phyloP scores from a whole-genome alignment of 2,888 invertebrate genomes.

The Harpagoxenus sublaevis region DNA sequence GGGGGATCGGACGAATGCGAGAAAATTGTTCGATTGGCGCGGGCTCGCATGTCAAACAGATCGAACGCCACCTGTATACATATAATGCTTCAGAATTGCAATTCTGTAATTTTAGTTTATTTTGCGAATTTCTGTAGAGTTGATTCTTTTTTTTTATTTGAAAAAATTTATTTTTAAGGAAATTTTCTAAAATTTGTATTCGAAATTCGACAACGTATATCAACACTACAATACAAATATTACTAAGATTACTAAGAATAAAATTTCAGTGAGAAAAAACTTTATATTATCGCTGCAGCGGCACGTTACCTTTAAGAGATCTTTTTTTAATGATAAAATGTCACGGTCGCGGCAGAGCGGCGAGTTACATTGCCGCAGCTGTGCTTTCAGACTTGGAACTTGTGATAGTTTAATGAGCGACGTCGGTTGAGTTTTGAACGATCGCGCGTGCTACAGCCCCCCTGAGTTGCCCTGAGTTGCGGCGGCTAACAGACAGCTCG shows the following conservation, averaged over 20 bases:
- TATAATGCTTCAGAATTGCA: not conserved
- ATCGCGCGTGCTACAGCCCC: slow-evolving; percentile 64
- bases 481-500: slow-evolving; percentile 62
- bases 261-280: not conserved
- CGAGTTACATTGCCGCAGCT: slow-evolving; percentile 71
- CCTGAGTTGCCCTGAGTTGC: slow-evolving; percentile 38
- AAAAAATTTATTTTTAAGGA: not conserved
- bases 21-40: slow-evolving; percentile 29
- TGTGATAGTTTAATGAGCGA: slow-evolving; percentile 76
- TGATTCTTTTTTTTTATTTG: not conserved
- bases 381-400: slow-evolving; percentile 71
- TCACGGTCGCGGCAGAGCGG: slow-evolving; percentile 50
- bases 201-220: not conserved
- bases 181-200: not conserved
- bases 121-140: not conserved
- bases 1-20: not conserved
- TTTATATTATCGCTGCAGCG: not conserved
- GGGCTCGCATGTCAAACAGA: slow-evolving; percentile 18
- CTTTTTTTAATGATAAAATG: slow-evolving; percentile 48
- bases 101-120: not conserved
- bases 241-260: not conserved
- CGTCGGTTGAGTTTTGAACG: slow-evolving; percentile 74
- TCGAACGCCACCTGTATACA: not conserved
- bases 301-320: slow-evolving; percentile 30
- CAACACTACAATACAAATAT: not conserved